Percentiles rank a stretch among this genome's conserved stretches.
These are phyloP conservation scores for Planococcus citri DNA, from an alignment of 1,140 invertebrate species.

Conservation along the genomic window DNA sequence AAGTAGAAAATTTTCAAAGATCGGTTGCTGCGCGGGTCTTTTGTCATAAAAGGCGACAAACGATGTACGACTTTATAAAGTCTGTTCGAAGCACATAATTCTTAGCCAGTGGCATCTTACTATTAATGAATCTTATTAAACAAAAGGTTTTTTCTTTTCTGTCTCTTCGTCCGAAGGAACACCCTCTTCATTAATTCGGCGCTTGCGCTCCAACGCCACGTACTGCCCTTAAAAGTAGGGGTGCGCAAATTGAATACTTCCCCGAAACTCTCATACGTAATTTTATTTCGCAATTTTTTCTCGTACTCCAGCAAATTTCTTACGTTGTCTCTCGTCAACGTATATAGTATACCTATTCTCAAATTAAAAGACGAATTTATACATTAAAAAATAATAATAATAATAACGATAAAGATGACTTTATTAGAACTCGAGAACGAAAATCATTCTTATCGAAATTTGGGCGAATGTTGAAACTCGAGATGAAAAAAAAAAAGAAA, in stretches of 20 bases:
- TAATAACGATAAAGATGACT: no score
- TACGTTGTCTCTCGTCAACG: no score
- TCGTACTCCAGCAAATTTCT: neutral
- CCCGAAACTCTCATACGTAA: neutral
- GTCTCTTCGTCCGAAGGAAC: slow-evolving; percentile 13
- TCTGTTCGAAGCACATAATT: slow-evolving; percentile 19
- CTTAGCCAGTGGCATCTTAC: slow-evolving; percentile 19
- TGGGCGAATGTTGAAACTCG: no score
- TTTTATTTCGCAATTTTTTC: neutral
- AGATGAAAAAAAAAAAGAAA: no score
- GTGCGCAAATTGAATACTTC: slow-evolving; percentile 17
- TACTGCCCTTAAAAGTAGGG: slow-evolving; percentile 17
- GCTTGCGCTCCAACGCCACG: neutral
- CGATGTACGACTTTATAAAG: slow-evolving; percentile 19
- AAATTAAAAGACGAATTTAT: no score
- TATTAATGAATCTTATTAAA: slow-evolving; percentile 21
- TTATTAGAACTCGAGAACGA: no score
- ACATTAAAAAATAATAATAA: no score
- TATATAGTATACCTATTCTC: no score
- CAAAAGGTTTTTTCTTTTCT: slow-evolving; percentile 14
- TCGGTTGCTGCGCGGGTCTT: neutral
- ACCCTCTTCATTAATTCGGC: slow-evolving; percentile 19
- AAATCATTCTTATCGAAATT: no score
- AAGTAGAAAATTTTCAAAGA: slow-evolving; percentile 11
- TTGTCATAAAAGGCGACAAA: slow-evolving; percentile 19